Base-by-base conservation (phyloP, 2,888 invertebrate genomes). In the Lepas anatifera region DNA sequence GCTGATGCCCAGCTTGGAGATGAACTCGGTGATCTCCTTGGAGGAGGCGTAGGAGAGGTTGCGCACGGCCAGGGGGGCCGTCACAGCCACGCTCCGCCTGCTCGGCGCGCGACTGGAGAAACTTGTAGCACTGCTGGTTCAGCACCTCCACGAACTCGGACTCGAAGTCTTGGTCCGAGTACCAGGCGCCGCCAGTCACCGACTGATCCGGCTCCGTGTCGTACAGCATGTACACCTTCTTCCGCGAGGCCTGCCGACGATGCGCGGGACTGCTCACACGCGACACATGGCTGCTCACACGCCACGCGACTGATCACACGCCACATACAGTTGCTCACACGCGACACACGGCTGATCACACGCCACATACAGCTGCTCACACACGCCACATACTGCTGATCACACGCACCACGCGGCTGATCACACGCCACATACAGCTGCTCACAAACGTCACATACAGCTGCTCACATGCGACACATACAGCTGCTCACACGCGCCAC, bases 151-250 rank as follows among this genome's bases (percentile, higher is more conserved):
- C 98, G 83, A 98, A 97, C 81, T 98, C 96, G 0, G 93, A 90
- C 78, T 99, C 99, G 82, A 99, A 96, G 77, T 97, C 96, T 81
- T 96, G 95, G 81, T 94, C 95, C 79, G 93, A 93, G 79, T 96
- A 98, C 95, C 95, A 98, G 7, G 95, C 92, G 18, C 99, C 99
- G 22, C 99, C 99, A 32, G 97, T 97, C 63, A 99, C 87, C 0
- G 95, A 89, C 74, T 89, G 86, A 79, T 98, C 97, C 29, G 98
- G 96, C 80, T 96, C 95, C 73, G 98, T 81, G 79, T 95, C 89
- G 77, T 87, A 96, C 0, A 99, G 82, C 94, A 99, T 98, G 77
- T 97, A 99, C 0, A 97, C 93, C 81, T 95, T 96, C 80, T 95
- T 97, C 80, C 95, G 96, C 70, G 92, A 89, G 8, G 95, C 95